Evolutionary conservation across 1,140 invertebrate genomes (phyloP).

Genomic region (Oedothorax gibbosus): DNA sequence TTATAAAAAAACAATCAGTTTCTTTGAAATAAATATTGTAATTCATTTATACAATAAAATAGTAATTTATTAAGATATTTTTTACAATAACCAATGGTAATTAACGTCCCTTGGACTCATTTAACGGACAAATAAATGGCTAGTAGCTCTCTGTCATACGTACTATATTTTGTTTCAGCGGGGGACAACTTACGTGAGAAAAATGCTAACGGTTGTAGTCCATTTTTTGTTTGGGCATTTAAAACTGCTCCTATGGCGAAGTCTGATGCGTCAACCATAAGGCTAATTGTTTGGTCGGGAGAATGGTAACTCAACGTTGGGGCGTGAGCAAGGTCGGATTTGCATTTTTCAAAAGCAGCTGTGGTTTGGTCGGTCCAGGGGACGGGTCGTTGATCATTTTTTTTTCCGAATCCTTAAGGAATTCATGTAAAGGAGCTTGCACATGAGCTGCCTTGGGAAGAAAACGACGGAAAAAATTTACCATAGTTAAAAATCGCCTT

Average conservation of each 20-base stretch:
- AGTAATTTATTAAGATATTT: too few relatives aligned
- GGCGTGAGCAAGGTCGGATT: not conserved
- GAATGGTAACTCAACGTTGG: not conserved
- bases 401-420: not conserved
- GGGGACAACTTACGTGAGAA: conserved; percentile 29
- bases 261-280: not conserved
- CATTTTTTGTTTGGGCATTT: not conserved
- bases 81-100: too few relatives aligned
- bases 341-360: not conserved
- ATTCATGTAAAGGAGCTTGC: too few relatives aligned
- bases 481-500: conserved; percentile 43
- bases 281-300: not conserved
- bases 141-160: conserved; percentile 62
- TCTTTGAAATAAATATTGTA: too few relatives aligned
- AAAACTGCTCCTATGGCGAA: not conserved
- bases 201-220: conserved; percentile 49
- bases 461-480: conserved; percentile 46
- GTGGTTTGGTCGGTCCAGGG: conserved; percentile 31
- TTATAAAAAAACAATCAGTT: too few relatives aligned
- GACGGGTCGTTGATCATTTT: not conserved
- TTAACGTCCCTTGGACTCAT: too few relatives aligned
- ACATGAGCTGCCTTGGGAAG: not conserved
- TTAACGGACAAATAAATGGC: conserved; percentile 63
- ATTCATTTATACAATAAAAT: too few relatives aligned
- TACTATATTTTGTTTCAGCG: conserved; percentile 38